Percentiles rank a stretch among this genome's conserved stretches.
Conservation (phyloP, 2,113 vertebrate genomes). For the pig (Sus scrofa) region DNA sequence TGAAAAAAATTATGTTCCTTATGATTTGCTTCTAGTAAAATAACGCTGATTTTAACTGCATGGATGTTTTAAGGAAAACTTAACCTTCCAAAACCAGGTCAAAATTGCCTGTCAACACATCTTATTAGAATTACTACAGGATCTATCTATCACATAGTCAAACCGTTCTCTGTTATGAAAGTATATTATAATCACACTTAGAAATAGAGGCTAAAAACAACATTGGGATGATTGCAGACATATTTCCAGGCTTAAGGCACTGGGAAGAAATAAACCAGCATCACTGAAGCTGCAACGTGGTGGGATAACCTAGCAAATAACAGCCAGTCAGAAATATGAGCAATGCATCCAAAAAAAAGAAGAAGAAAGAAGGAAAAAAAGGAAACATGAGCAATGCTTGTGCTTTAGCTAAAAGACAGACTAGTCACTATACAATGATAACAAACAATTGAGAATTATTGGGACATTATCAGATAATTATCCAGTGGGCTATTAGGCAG, state of each 20-base stretch:
- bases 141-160: background rate
- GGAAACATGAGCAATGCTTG: background rate
- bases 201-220: background rate
- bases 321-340: too few species aligned
- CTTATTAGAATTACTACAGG: background rate
- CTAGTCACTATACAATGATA: background rate
- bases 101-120: background rate
- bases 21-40: background rate
- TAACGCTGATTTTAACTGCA: background rate
- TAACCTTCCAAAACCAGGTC: background rate
- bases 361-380: too few species aligned
- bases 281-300: background rate
- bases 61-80: constrained; percentile 1
- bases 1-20: background rate
- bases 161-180: background rate
- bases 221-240: background rate
- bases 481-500: background rate
- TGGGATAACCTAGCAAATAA: background rate
- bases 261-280: background rate
- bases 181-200: background rate
- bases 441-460: background rate
- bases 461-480: background rate
- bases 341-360: too few species aligned
- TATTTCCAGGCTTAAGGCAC: background rate
- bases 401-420: background rate